Conservation (phyloP, 2,797 vertebrate genomes). For the Gallirallus australis region DNA sequence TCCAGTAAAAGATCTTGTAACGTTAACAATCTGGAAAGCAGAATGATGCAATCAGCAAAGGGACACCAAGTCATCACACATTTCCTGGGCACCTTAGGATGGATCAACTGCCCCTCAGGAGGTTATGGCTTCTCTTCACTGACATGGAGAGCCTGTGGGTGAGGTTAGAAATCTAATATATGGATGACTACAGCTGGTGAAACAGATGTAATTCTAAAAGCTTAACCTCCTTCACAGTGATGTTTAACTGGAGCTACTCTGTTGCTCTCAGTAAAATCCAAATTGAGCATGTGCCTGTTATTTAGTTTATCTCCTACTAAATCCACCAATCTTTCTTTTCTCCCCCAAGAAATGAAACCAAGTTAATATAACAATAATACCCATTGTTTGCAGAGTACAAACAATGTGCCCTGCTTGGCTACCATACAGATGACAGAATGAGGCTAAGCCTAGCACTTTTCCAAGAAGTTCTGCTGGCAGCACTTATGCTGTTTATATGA, state of each 20-base stretch:
- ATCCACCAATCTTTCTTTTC: constrained; percentile 16
- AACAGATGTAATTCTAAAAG: constrained; percentile 41
- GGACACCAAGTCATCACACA: background rate
- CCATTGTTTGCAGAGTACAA: constrained; percentile 3
- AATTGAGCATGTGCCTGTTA: background rate
- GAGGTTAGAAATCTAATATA: background rate
- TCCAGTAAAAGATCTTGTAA: background rate
- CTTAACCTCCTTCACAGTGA: background rate
- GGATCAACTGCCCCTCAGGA: background rate
- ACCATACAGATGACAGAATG: background rate
- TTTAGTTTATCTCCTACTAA: constrained; percentile 41
- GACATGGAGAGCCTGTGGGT: background rate
- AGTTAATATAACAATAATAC: constrained; percentile 32
- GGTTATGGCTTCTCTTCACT: background rate
- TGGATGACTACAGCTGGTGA: background rate
- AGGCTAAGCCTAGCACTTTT: constrained; percentile 38
- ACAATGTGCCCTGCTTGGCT: constrained; percentile 2
- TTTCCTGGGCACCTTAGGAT: background rate
- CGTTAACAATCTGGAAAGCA: background rate
- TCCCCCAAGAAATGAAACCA: constrained; percentile 25
- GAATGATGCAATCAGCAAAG: background rate
- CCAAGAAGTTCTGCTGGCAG: constrained; percentile 41
- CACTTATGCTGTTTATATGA: background rate
- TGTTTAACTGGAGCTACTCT: constrained; percentile 8
- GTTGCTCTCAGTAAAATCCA: constrained; percentile 1